These are phyloP conservation scores for Dendrolimus pini DNA, from an alignment of 2,888 invertebrate species.

Conservation along the genomic window DNA sequence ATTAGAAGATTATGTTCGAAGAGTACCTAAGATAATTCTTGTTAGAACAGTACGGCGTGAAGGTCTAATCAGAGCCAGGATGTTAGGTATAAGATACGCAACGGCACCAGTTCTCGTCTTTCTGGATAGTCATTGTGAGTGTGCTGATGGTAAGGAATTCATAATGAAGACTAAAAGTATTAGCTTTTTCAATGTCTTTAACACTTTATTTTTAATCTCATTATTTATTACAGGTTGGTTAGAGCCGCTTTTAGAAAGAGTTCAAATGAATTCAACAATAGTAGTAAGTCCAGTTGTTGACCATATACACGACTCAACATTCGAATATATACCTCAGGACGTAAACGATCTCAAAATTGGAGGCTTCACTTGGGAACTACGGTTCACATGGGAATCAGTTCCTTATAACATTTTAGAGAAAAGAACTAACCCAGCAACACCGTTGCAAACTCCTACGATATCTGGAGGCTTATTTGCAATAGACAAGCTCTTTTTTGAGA, in stretches of 20 bases:
- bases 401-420: slow-evolving; percentile 87
- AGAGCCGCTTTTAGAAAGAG: slow-evolving; percentile 90
- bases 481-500: slow-evolving; percentile 90
- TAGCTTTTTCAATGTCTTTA: neutral
- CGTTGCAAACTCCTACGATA: slow-evolving; percentile 96
- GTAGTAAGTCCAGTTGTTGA: slow-evolving; percentile 96
- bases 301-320: slow-evolving; percentile 90
- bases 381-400: slow-evolving; percentile 97
- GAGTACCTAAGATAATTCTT: slow-evolving; percentile 91
- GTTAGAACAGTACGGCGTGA: slow-evolving; percentile 89
- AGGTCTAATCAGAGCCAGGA: slow-evolving; percentile 94
- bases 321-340: slow-evolving; percentile 89
- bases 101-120: slow-evolving; percentile 90
- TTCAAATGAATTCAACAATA: slow-evolving; percentile 83
- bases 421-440: slow-evolving; percentile 86
- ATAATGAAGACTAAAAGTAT: too few relatives aligned
- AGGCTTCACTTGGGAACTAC: slow-evolving; percentile 93
- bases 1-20: slow-evolving; percentile 89
- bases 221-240: slow-evolving; percentile 83
- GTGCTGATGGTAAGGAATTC: slow-evolving; percentile 80
- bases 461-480: slow-evolving; percentile 98
- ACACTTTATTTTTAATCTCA: neutral
- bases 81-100: slow-evolving; percentile 87
- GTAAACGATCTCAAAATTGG: slow-evolving; percentile 87
- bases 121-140: slow-evolving; percentile 98